phyloP scores from a whole-genome alignment of 1,140 invertebrate genomes.

The Drosophila insularis region DNA sequence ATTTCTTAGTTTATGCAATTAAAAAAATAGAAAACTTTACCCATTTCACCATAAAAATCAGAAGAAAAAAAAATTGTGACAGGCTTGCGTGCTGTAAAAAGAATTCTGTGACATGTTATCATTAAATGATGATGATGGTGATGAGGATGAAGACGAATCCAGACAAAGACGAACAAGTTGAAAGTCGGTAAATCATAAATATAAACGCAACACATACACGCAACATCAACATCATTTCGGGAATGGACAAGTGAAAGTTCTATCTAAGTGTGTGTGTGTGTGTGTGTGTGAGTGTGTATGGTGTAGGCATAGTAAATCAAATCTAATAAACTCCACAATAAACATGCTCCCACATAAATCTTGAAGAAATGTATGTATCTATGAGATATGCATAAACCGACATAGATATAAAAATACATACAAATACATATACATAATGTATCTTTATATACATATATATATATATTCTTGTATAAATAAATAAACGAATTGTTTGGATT shows the following conservation, averaged over 20 bases:
- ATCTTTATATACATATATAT: conserved; percentile 23
- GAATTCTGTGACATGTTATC: conserved; percentile 45
- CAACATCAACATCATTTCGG: conserved; percentile 4
- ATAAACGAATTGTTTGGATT: conserved; percentile 60
- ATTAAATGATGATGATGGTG: conserved; percentile 30
- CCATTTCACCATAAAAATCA: background rate
- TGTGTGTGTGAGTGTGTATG: background rate
- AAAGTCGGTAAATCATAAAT: conserved; percentile 32
- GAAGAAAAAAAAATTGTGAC: conserved; percentile 21
- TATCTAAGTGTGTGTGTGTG: conserved; percentile 2
- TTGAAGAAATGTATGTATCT: conserved; percentile 47
- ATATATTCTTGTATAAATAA: conserved; percentile 61
- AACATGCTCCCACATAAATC: conserved; percentile 72
- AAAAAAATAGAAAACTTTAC: conserved; percentile 76
- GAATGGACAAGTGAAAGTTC: conserved; percentile 20
- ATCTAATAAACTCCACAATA: conserved; percentile 80
- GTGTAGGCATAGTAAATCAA: conserved; percentile 70
- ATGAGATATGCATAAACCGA: conserved; percentile 46
- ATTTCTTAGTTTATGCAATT: conserved; percentile 58
- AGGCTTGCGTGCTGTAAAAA: conserved; percentile 36
- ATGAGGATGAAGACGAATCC: conserved; percentile 2
- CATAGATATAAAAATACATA: conserved; percentile 27
- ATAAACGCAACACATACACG: conserved; percentile 26
- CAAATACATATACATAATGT: background rate
- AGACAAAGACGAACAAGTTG: conserved; percentile 4